Evolutionary conservation across 2,888 invertebrate species (phyloP).

Genomic region (Clostera curtula): DNA sequence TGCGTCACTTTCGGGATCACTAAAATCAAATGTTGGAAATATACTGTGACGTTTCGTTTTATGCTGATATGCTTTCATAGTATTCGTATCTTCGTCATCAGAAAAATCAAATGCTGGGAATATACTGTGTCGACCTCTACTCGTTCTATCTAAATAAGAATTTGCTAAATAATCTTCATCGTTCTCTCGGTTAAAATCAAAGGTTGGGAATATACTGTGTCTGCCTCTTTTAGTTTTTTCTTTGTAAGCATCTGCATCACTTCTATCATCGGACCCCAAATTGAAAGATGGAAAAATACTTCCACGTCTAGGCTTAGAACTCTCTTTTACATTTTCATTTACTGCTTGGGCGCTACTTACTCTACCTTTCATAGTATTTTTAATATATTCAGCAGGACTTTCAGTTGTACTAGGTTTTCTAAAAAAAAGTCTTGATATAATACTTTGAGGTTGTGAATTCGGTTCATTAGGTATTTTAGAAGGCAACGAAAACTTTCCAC

Average conservation of each 20-base stretch:
- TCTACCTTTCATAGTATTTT: constrained; percentile 51
- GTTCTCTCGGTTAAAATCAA: constrained; percentile 51
- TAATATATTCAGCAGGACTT: constrained; percentile 47
- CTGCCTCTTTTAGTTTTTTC: constrained; percentile 55
- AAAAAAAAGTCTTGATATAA: constrained; percentile 46
- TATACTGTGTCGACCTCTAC: constrained; percentile 49
- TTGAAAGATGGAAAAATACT: constrained; percentile 54
- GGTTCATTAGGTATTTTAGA: constrained; percentile 30
- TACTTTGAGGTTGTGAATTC: constrained; percentile 34
- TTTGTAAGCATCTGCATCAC: constrained; percentile 47
- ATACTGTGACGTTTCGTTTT: constrained; percentile 55
- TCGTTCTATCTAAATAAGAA: constrained; percentile 47
- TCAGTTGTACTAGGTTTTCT: constrained; percentile 50
- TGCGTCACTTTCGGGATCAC: constrained; percentile 50
- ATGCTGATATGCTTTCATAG: constrained; percentile 39
- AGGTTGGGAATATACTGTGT: constrained; percentile 55
- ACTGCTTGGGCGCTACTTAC: constrained; percentile 37
- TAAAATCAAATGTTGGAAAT: constrained; percentile 61
- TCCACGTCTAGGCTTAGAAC: constrained; percentile 40
- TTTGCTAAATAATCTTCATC: constrained; percentile 37
- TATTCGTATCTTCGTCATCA: constrained; percentile 53
- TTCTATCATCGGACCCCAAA: constrained; percentile 38
- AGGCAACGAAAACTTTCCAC: constrained; percentile 60
- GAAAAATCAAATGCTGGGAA: constrained; percentile 60
- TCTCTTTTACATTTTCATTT: constrained; percentile 36